Evolutionary conservation across 23 tunicate species (phyloP), one percentile per base, ranked within the genome.

Genomic region (Halocynthia roretzi): DNA sequence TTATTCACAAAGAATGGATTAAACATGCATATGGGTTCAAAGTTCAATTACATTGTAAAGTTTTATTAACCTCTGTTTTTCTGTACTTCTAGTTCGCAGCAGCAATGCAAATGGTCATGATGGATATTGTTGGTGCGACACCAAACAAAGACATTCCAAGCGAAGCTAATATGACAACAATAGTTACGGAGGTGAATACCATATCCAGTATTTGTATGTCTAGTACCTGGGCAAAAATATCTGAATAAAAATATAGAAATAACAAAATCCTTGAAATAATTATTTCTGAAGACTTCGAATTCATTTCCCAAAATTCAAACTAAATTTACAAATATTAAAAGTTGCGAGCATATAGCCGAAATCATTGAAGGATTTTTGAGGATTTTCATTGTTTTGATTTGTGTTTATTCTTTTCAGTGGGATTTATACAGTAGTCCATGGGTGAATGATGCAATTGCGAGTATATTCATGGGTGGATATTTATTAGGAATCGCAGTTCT

Each of bases 51-150:
- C 20, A 20, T 68, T 17, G 20, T n/a, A 68, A 68, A n/a, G 20
- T 17, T 18, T 18, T 12, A 11, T 61, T 52, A 6, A 12, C 19
- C 8, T 60, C 50, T 6, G 61, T 56, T 15, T 23, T 50, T 65
- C 8, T 65, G 44, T 23, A 12, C 55, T 76, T 76, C 70, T 5
- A 91, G 97, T 71, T 91, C 63, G 31, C 82, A 50, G 64, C 51
- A 65, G 81, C 82, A 31, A 57, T 62, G 17, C 97, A 91, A 85
- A 77, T 91, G 87, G 87, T 91, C 54, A 17, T 91, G 68, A 91
- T 85, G 91, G 91, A 85, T 6, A 62, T 91, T 19, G 97, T 91
- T 71, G 97, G 97, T 48, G 91, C 91, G 10, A 84, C 89, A 8
- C 89, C 96, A 61, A 85, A 85, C 40, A 63, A 14, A n/a, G 77